Conservation (phyloP, 2,113 vertebrate species). For the Macaca mulatta region DNA sequence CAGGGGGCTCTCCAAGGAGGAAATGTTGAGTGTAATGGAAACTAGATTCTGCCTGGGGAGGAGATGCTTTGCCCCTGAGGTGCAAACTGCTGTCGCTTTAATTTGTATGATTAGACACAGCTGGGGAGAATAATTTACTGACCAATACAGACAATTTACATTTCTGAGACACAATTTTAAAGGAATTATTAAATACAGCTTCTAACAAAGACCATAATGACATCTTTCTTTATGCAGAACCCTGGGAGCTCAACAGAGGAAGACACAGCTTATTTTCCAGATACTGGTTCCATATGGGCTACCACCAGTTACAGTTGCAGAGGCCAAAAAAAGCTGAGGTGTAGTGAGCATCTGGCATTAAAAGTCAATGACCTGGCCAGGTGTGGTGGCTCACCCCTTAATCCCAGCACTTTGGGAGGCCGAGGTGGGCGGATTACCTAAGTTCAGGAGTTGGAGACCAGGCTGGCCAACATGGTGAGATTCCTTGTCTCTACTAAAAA, state of each 20-base stretch:
- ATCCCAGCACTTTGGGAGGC: too few relatives aligned
- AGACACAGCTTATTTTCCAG: slow-evolving; percentile 32
- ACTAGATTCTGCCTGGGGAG: not conserved
- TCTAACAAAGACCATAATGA: slow-evolving; percentile 24
- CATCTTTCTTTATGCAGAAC: not conserved
- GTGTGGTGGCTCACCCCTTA: too few relatives aligned
- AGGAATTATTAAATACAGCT: slow-evolving; percentile 25
- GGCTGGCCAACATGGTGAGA: too few relatives aligned
- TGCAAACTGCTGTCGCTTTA: not conserved
- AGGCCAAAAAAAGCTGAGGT: not conserved
- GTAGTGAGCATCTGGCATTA: not conserved
- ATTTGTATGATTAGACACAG: slow-evolving; percentile 37
- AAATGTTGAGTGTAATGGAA: not conserved
- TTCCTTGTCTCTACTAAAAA: too few relatives aligned
- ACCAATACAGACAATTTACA: slow-evolving; percentile 37
- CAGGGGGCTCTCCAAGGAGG: not conserved
- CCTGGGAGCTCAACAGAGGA: slow-evolving; percentile 44
- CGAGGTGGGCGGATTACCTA: too few relatives aligned
- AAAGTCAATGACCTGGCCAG: not conserved
- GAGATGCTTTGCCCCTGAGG: not conserved
- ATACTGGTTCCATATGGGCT: slow-evolving; percentile 32
- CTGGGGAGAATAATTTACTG: not conserved
- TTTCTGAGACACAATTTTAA: slow-evolving; percentile 58
- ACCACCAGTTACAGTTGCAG: not conserved
- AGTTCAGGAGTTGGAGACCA: too few relatives aligned